Evolutionary conservation across 2,888 invertebrate genomes (phyloP).

Genomic region (Meganola albula): DNA sequence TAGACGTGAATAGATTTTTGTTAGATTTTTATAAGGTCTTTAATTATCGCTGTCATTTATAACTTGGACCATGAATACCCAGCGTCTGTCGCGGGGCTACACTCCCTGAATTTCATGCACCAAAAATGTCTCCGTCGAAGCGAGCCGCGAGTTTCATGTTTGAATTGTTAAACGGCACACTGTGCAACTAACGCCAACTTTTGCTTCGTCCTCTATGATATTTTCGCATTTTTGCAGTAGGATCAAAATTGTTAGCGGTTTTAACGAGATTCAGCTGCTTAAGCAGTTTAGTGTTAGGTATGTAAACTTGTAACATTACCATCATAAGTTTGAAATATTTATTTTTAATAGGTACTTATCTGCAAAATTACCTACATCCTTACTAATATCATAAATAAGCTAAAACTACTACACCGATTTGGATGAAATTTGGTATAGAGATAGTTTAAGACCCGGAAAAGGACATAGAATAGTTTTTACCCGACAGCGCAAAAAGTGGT

Average conservation of each 20-base stretch:
- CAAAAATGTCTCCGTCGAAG: conserved; percentile 52
- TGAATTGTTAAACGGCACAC: conserved; percentile 57
- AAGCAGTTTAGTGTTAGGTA: conserved; percentile 16
- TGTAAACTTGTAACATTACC: no score
- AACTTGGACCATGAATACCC: conserved; percentile 5
- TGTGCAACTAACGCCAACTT: conserved; percentile 30
- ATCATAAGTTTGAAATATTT: no score
- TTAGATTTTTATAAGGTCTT: no score
- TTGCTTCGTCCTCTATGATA: conserved; percentile 18
- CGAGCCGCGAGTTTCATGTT: conserved; percentile 45
- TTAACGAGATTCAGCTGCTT: conserved; percentile 27
- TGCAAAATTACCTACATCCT: no score
- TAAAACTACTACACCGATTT: no score
- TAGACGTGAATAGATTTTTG: no score
- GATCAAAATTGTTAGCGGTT: conserved; percentile 26
- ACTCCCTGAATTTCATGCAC: conserved; percentile 51
- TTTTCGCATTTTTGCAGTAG: conserved; percentile 24
- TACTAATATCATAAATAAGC: no score
- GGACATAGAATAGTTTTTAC: no score
- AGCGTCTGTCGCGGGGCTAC: conserved; percentile 19
- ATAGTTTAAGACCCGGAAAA: no score
- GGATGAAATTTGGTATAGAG: no score
- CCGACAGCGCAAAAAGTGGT: no score
- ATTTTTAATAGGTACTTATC: no score
- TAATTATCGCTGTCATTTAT: conserved; percentile 12